These are phyloP conservation scores for Caenorhabditis sinica DNA, from an alignment of 2,888 invertebrate genomes.

Conservation along the genomic window DNA sequence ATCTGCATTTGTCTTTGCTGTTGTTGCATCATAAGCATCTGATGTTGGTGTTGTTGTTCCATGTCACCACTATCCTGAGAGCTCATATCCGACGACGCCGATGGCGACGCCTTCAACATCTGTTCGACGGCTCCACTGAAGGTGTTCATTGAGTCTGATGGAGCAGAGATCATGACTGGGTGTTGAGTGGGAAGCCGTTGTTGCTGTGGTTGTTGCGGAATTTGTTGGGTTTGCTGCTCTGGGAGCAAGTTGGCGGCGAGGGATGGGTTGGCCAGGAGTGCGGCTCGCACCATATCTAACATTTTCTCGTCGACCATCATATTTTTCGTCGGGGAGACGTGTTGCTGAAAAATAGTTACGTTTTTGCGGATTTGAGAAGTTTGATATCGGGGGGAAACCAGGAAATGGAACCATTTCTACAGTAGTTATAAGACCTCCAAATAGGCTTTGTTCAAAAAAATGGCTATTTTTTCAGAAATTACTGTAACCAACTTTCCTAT, in stretches of 20 bases:
- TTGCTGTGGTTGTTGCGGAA: not conserved
- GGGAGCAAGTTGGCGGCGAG: not conserved
- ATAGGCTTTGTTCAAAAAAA: too few species aligned
- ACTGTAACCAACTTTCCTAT: too few species aligned
- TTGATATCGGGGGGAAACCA: too few species aligned
- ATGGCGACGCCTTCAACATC: slow-evolving; percentile 48
- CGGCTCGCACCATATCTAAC: slow-evolving; percentile 20
- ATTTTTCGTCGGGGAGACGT: slow-evolving; percentile 30
- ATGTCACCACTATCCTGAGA: slow-evolving; percentile 1
- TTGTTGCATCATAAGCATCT: not conserved
- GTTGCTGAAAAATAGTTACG: slow-evolving; percentile 19
- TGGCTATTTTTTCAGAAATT: too few species aligned
- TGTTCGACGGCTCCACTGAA: slow-evolving; percentile 9
- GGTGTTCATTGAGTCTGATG: not conserved
- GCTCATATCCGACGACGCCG: slow-evolving; percentile 33
- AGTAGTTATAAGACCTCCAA: too few species aligned
- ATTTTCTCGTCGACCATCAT: slow-evolving; percentile 10
- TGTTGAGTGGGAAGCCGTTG: slow-evolving; percentile 1
- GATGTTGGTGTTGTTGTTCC: too few species aligned
- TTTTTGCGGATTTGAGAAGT: not conserved
- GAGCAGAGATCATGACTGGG: slow-evolving; percentile 13
- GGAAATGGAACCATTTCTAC: too few species aligned
- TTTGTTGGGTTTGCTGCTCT: not conserved
- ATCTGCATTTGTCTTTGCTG: not conserved
- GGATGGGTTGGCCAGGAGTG: not conserved